phyloP scores from a whole-genome alignment of 2,797 vertebrate species.

The Lepus oiostolus region DNA sequence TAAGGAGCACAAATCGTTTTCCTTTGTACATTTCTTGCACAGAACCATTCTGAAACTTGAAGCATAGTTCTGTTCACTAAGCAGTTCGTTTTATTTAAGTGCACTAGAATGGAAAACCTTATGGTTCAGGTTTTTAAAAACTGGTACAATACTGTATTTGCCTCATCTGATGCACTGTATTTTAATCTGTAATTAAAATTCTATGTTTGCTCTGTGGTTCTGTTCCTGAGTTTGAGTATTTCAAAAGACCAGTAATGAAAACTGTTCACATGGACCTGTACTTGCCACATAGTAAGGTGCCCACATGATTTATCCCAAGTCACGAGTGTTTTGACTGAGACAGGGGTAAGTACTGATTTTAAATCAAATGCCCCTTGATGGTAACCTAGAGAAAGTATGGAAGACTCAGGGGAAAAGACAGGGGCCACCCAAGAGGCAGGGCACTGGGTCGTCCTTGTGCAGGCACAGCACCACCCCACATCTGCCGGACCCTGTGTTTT shows the following conservation, averaged over 20 bases:
- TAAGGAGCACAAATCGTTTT: conserved; percentile 53
- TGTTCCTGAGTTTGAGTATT: neutral
- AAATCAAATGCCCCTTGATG: neutral
- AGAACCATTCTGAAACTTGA: conserved; percentile 66
- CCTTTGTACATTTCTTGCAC: conserved; percentile 33
- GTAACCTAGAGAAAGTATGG: neutral
- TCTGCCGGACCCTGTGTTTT: neutral
- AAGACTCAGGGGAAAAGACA: neutral
- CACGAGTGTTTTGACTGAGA: conserved; percentile 10
- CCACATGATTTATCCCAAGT: neutral
- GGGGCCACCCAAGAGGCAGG: neutral
- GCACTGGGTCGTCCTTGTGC: neutral
- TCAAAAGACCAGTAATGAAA: neutral
- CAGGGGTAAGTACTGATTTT: neutral
- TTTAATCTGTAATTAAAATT: conserved; percentile 74
- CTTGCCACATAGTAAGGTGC: neutral
- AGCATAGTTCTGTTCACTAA: conserved; percentile 55
- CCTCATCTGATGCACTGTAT: conserved; percentile 73
- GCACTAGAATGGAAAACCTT: conserved; percentile 67
- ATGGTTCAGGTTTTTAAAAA: conserved; percentile 62
- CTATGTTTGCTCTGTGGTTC: conserved; percentile 53
- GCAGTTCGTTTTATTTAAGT: conserved; percentile 67
- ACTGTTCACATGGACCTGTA: too few species aligned
- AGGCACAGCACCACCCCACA: too few species aligned
- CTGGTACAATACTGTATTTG: conserved; percentile 71